A percentile compares a stretch with the other conserved stretches of the same genome.
phyloP scores from a whole-genome alignment of 2,113 vertebrate genomes.

The Hyaena hyaena region DNA sequence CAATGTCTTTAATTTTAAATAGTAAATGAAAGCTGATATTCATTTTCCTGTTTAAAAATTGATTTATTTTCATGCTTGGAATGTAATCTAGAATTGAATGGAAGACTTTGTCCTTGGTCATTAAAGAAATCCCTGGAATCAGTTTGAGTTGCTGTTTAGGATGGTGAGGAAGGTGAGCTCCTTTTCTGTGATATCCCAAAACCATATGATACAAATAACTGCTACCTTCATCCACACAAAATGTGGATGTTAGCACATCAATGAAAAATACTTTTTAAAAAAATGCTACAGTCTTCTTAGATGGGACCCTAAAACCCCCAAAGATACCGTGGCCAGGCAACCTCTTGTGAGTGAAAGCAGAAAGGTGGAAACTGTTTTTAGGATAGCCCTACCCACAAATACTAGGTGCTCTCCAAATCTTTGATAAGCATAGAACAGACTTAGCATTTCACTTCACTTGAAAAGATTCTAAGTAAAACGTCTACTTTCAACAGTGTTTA shows the following conservation, averaged over 20 bases:
- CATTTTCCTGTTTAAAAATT: not conserved
- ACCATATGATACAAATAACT: not conserved
- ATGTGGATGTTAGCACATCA: not conserved
- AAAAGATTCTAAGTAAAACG: not conserved
- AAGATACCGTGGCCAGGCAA: not conserved
- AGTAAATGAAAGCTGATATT: not conserved
- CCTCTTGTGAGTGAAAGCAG: not conserved
- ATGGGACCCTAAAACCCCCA: not conserved
- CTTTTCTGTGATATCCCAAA: not conserved
- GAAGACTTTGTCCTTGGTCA: not conserved
- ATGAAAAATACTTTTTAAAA: not conserved
- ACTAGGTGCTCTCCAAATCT: not conserved
- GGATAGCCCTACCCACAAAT: not conserved
- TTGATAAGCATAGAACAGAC: not conserved
- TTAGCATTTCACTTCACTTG: not conserved
- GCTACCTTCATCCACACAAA: not conserved
- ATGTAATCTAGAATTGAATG: not conserved
- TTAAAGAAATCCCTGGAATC: not conserved
- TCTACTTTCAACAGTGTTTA: not conserved
- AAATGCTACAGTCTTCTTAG: not conserved
- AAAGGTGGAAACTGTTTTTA: not conserved
- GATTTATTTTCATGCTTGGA: not conserved
- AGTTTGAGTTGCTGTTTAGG: not conserved
- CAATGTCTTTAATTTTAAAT: not conserved
- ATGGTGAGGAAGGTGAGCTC: not conserved